Evolutionary conservation across 92 coral and sea anemone species (phyloP).

Genomic region (Virgularia gustaviana): DNA sequence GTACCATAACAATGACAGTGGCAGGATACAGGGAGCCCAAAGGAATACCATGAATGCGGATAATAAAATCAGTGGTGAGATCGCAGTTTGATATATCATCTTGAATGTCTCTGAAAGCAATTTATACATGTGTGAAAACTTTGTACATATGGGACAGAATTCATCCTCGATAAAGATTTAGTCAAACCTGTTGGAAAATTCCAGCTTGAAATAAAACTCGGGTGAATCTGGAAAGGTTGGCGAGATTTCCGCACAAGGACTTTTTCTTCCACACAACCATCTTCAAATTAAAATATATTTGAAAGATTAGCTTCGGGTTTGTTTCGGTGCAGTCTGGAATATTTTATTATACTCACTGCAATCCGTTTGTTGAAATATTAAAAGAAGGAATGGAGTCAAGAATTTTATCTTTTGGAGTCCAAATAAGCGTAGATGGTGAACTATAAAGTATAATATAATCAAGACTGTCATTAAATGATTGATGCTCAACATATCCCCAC

Average conservation of each 20-base stretch:
- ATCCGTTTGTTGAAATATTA: slow-evolving; percentile 66
- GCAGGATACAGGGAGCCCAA: slow-evolving; percentile 81
- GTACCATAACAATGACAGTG: slow-evolving; percentile 68
- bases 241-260: slow-evolving; percentile 82
- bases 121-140: background rate
- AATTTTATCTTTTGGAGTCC: slow-evolving; percentile 79
- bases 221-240: slow-evolving; percentile 84
- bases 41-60: slow-evolving; percentile 80
- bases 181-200: slow-evolving; percentile 83
- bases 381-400: slow-evolving; percentile 79
- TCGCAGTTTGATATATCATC: slow-evolving; percentile 67
- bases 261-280: slow-evolving; percentile 92
- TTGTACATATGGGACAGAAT: background rate
- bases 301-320: background rate
- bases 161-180: background rate
- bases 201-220: slow-evolving; percentile 85
- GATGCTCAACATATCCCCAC: too few species aligned
- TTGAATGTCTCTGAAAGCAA: slow-evolving; percentile 48
- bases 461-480: background rate
- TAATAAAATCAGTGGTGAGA: slow-evolving; percentile 62
- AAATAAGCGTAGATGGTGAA: slow-evolving; percentile 72
- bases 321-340: background rate
- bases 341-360: slow-evolving; percentile 54
- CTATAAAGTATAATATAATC: slow-evolving; percentile 33
- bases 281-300: slow-evolving; percentile 33